These are phyloP conservation scores for Pecten maximus DNA, from an alignment of 2,888 invertebrate genomes.

Conservation along the genomic window DNA sequence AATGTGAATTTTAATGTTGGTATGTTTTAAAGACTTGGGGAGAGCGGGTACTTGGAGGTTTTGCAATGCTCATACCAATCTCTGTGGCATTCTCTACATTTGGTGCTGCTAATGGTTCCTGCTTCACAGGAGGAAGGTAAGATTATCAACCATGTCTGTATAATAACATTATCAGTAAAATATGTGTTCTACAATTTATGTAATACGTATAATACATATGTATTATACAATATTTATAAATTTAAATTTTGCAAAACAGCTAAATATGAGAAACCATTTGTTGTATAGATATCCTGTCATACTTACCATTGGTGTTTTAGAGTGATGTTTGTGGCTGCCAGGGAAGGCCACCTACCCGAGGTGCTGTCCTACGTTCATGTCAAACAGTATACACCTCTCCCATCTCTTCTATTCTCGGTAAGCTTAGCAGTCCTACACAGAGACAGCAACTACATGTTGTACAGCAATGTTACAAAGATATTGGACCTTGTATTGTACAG, in stretches of 20 bases:
- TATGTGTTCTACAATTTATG: no score
- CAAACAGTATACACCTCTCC: constrained; percentile 82
- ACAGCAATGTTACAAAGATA: no score
- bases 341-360: constrained; percentile 78
- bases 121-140: constrained; percentile 84
- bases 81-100: constrained; percentile 78
- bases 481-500: no score
- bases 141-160: constrained; percentile 86
- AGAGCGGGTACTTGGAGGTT: constrained; percentile 71
- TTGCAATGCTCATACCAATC: constrained; percentile 75
- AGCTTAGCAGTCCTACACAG: constrained; percentile 81
- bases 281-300: not conserved
- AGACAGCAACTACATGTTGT: no score
- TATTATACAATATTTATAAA: no score
- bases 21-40: constrained; percentile 76
- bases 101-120: constrained; percentile 78
- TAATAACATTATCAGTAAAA: not conserved
- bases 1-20: not conserved
- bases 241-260: no score
- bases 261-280: no score
- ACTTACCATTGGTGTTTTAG: constrained; percentile 59
- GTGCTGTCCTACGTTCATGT: constrained; percentile 77
- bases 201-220: no score
- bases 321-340: constrained; percentile 75
- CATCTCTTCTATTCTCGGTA: constrained; percentile 97